Evolutionary conservation across 2,113 vertebrate species (phyloP).

Genomic region (Oreocharis arfaki): DNA sequence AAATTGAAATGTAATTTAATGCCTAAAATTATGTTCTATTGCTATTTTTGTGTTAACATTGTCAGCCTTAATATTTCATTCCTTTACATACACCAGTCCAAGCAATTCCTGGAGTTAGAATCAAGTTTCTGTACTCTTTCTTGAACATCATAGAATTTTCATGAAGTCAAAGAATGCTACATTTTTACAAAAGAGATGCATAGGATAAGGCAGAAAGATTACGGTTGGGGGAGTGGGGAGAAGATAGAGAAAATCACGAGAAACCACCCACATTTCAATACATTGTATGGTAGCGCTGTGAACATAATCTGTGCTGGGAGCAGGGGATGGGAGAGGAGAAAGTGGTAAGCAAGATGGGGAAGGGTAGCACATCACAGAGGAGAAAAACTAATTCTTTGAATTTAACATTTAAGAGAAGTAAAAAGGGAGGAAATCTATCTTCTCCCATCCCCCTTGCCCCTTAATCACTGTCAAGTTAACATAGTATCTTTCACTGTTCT

Average conservation of each 20-base stretch:
- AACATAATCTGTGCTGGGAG: neutral
- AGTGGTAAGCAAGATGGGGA: neutral
- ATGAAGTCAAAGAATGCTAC: neutral
- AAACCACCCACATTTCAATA: neutral
- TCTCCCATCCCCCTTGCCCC: neutral
- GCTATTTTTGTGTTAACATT: neutral
- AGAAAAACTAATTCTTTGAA: neutral
- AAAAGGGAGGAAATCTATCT: neutral
- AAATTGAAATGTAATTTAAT: slow-evolving; percentile 22
- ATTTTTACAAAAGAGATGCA: neutral
- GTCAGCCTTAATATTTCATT: slow-evolving; percentile 6
- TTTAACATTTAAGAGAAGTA: neutral
- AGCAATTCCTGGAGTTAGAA: neutral
- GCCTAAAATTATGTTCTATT: neutral
- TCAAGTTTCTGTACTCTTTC: neutral
- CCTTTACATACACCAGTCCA: neutral
- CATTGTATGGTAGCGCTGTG: neutral
- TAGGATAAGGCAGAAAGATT: neutral
- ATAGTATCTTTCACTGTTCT: neutral
- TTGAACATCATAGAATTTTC: neutral
- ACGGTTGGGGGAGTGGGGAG: rapidly evolving
- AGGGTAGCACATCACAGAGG: neutral
- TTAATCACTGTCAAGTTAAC: neutral
- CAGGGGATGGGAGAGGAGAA: neutral
- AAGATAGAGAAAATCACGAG: neutral